These are phyloP conservation scores for Caenorhabditis afra DNA, from an alignment of 2,888 invertebrate genomes.

Conservation along the genomic window DNA sequence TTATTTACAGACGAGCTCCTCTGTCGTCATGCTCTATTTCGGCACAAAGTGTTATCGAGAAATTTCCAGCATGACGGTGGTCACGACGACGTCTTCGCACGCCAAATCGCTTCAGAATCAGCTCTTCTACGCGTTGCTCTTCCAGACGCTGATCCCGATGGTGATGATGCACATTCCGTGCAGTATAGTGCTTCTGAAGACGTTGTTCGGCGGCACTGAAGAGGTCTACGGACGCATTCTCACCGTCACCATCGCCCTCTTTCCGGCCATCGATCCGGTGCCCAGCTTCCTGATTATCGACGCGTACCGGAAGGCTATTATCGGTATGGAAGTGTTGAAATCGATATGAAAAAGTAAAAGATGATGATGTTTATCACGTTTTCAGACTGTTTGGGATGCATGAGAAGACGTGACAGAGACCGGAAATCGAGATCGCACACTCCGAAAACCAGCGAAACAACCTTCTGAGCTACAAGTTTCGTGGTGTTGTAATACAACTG, in stretches of 20 bases:
- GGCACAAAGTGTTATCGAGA: constrained; percentile 11
- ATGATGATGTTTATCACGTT: too few relatives aligned
- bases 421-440: too few relatives aligned
- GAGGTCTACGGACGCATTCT: neutral
- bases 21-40: constrained; percentile 11
- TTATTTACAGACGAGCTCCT: neutral
- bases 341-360: too few relatives aligned
- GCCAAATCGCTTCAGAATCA: constrained; percentile 21
- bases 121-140: constrained; percentile 13
- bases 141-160: constrained; percentile 19
- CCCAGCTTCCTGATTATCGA: constrained; percentile 31
- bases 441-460: too few relatives aligned
- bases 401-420: too few relatives aligned
- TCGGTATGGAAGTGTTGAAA: too few relatives aligned
- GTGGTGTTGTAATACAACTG: too few relatives aligned
- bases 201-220: neutral
- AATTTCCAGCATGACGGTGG: neutral
- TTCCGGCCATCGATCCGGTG: constrained; percentile 28
- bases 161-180: constrained; percentile 23
- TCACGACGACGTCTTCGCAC: neutral
- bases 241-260: constrained; percentile 29
- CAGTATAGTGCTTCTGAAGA: neutral
- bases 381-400: too few relatives aligned
- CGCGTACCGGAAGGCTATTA: constrained; percentile 18
- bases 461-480: too few relatives aligned